Base-by-base conservation (phyloP, 2,888 invertebrate species). In the Cyaniris semiargus region DNA sequence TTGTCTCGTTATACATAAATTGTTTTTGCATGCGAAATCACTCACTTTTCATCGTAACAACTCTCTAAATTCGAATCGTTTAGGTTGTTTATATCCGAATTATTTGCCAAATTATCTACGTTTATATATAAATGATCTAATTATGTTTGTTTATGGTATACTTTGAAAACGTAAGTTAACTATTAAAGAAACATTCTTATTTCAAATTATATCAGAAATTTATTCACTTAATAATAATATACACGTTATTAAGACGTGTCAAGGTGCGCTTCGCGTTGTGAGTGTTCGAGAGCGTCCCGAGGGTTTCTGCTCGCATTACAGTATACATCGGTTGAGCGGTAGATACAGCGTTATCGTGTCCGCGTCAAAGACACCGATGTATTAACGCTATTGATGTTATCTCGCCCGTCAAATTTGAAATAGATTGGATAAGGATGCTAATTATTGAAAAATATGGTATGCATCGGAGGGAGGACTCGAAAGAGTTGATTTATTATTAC, bases 341-440 rank as follows among this genome's bases (percentile, higher is more conserved):
- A 82, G 81, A 82, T 80, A 79, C 53, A 53, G 53, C 76, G 78
- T 85, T 86, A 86, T 86, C 86, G 84, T 83, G 81, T 83, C 78
- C 80, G 77, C 82, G 85, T 85, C 86, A 86, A 86, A 85, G 84
- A 79, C 74, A 77, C 81, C 84, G 83, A 80, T 83, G 80, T 81
- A 80, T 83, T 82, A 81, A 80, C 81, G 79, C 78, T 53, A 76
- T 71, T 83, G 83, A 80, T 82, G 86, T 88, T 90, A 91, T 91
- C 90, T 86, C 72, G 27, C 78, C 83, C 87, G 91, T 90, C 90
- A 90, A 87, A 87, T 86, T 87, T 88, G 85, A 88, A 89, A 90
- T 88, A 88, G 87, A 84, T 82, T 81, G 88, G 88, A 89, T 88
- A 87, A 86, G 79, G 79, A 78, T 76, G 78, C 74, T 82, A 83